Base-by-base conservation (phyloP, 2,113 vertebrate genomes). In the Lamprologus tigripictilis region DNA sequence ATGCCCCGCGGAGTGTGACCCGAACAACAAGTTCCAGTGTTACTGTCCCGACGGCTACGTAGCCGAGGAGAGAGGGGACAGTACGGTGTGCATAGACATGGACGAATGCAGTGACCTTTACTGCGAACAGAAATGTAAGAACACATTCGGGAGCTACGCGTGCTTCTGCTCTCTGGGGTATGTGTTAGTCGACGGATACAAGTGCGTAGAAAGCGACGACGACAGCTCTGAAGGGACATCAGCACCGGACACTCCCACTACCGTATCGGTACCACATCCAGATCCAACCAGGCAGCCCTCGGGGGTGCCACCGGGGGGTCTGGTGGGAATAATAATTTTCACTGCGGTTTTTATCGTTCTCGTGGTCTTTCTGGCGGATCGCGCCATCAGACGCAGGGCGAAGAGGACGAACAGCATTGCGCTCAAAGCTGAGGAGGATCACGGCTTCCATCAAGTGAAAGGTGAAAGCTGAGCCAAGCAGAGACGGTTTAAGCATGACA, bases 1-100 rank as follows among this genome's bases (percentile, higher is more conserved):
- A 40, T 97, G 96, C 28, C 8, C 3, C 0, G 94, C 95, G 1
- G 35, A 83, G 23, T 97, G 96, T 76, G 96, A 97, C 91, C 90
- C 92, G 2, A 96, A 97, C 31, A 66, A 92, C 5, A 26, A 1
- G 1, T 12, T 1, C 23, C 88, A 91, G 9, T 97, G 96, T n/a
- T 5, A 23, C 37, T 97, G 97, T 42, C 96, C 96, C 0, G 28
- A 57, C 0, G 96, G 96, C 0, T 97, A 86, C 9, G 0, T 97
- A 3, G 0, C 37, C 0, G 96, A 97, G 3, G 88, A 90, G 2
- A 76, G 89, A 3, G 5, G 0, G 0, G 0, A 1, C 1, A 7
- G 1, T 0, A 11, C 5, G 0, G 3, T 87, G 1, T 97, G 97
- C 81, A 2, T 92, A 0, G 96, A 97, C 63, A 85, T 96, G 0